Evolutionary conservation across 2,888 invertebrate genomes (phyloP).

Genomic region (Amiota communis): DNA sequence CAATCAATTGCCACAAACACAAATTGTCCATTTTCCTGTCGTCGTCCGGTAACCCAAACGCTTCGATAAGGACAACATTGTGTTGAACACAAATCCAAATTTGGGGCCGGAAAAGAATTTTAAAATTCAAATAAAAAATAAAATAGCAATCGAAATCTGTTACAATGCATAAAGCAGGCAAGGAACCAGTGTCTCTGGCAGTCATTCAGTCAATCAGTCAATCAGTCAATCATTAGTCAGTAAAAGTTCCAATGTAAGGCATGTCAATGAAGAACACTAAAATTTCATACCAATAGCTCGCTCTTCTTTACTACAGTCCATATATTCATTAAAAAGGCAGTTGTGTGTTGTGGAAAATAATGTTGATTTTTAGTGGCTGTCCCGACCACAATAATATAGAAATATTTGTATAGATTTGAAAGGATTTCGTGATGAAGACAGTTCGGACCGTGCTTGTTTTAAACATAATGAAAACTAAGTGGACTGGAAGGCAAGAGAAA

Average conservation of each 20-base stretch:
- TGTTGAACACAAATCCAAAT: constrained; percentile 30
- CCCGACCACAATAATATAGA: constrained; percentile 59
- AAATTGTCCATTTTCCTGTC: constrained; percentile 72
- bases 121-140: constrained; percentile 70
- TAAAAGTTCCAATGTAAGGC: constrained; percentile 6
- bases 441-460: constrained; percentile 54
- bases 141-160: constrained; percentile 70
- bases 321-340: constrained; percentile 18
- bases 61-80: background rate
- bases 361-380: background rate
- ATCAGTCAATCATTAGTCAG: constrained; percentile 10
- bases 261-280: constrained; percentile 28
- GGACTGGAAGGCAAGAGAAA: constrained; percentile 49
- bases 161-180: constrained; percentile 54
- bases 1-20: constrained; percentile 72
- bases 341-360: too few relatives aligned
- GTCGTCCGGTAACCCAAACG: constrained; percentile 50
- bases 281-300: constrained; percentile 28
- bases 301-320: background rate
- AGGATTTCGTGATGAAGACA: constrained; percentile 52
- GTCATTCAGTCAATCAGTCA: constrained; percentile 41
- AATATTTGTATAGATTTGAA: constrained; percentile 58
- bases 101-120: constrained; percentile 64
- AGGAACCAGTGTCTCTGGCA: constrained; percentile 46
- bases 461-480: constrained; percentile 66